phyloP scores from a whole-genome alignment of 2,888 invertebrate species.

The Xanthia togata region DNA sequence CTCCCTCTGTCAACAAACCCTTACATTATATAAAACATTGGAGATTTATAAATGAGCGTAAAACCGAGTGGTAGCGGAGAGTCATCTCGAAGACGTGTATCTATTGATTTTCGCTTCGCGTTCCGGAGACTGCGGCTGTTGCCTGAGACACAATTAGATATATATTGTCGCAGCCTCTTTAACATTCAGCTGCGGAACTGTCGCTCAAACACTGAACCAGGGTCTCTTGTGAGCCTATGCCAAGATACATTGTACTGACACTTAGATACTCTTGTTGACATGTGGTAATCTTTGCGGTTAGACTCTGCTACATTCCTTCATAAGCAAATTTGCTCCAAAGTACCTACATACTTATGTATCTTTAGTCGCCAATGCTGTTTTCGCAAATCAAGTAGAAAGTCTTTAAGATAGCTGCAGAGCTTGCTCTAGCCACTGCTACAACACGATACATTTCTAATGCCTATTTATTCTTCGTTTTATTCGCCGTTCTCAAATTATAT shows the following conservation, averaged over 20 bases:
- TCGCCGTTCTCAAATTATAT: background rate
- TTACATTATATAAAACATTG: slow-evolving; percentile 76
- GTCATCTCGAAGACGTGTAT: slow-evolving; percentile 77
- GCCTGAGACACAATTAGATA: slow-evolving; percentile 74
- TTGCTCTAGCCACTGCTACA: background rate
- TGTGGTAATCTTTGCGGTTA: slow-evolving; percentile 38
- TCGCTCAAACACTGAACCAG: slow-evolving; percentile 47
- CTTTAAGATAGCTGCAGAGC: slow-evolving; percentile 2
- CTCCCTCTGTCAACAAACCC: slow-evolving; percentile 87
- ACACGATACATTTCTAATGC: background rate
- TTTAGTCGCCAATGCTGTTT: slow-evolving; percentile 23
- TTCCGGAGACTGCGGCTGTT: slow-evolving; percentile 69
- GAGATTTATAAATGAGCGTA: slow-evolving; percentile 63
- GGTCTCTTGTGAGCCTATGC: slow-evolving; percentile 12
- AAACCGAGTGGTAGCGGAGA: slow-evolving; percentile 72
- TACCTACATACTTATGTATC: slow-evolving; percentile 15
- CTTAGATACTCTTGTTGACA: slow-evolving; percentile 41
- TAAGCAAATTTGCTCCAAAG: slow-evolving; percentile 33
- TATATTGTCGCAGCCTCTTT: slow-evolving; percentile 81
- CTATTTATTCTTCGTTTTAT: background rate
- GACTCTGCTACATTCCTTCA: slow-evolving; percentile 28
- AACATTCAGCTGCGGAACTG: slow-evolving; percentile 76
- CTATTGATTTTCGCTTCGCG: slow-evolving; percentile 85
- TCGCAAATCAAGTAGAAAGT: background rate
- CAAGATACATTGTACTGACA: slow-evolving; percentile 10